Evolutionary conservation across 2,797 vertebrate genomes (phyloP).

Genomic region (Hydrophis major): DNA sequence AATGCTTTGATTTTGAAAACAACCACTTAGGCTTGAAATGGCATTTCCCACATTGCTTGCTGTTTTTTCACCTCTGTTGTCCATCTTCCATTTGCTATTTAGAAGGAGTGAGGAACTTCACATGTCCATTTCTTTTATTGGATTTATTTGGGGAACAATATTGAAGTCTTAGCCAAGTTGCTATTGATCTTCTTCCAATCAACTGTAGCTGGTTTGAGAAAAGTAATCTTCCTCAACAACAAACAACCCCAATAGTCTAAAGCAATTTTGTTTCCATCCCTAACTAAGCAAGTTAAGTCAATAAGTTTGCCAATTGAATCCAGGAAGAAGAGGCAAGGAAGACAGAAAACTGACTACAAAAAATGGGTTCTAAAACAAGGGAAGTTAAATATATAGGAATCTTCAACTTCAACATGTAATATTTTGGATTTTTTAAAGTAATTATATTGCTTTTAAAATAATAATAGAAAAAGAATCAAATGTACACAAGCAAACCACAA

Average conservation of each 20-base stretch:
- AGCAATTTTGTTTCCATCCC: neutral
- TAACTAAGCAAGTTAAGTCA: neutral
- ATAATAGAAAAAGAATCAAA: neutral
- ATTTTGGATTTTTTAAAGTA: neutral
- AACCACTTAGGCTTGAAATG: slow-evolving; percentile 27
- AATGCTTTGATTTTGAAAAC: slow-evolving; percentile 55
- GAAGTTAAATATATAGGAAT: neutral
- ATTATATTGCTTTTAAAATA: neutral
- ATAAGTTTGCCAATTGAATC: neutral
- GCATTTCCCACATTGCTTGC: slow-evolving; percentile 35
- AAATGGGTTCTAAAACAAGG: neutral
- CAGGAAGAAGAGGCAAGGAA: neutral
- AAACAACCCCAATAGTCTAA: neutral
- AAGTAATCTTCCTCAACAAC: neutral
- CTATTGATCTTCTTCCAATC: neutral
- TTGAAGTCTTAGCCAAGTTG: neutral
- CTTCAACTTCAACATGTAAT: neutral
- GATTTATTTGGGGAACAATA: neutral
- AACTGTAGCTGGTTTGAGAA: neutral
- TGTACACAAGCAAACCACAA: neutral
- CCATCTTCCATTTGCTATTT: neutral
- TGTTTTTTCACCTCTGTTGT: neutral
- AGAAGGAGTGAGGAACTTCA: neutral
- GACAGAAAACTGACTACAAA: neutral
- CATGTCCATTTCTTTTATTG: neutral